Conservation (phyloP, 2,888 invertebrate genomes). For the Polydesmus complanatus region DNA sequence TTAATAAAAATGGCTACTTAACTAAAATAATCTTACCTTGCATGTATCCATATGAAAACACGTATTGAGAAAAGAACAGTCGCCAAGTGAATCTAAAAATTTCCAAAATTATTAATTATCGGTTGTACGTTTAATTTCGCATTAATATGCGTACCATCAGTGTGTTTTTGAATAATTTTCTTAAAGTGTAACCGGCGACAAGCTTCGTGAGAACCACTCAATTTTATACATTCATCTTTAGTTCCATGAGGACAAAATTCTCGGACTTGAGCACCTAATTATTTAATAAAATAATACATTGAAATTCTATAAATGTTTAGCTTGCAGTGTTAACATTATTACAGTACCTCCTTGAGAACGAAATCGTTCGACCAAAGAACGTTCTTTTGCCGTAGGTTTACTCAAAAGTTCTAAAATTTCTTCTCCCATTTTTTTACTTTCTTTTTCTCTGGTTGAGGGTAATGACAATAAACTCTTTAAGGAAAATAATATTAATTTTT, state of each 20-base stretch:
- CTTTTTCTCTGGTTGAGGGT: constrained; percentile 88
- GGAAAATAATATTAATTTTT: constrained; percentile 10
- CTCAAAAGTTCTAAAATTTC: constrained; percentile 86
- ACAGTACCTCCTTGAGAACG: constrained; percentile 72
- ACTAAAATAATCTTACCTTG: too few relatives aligned
- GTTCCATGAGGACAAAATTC: constrained; percentile 96
- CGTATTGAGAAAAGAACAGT: constrained; percentile 94
- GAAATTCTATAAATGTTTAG: not conserved
- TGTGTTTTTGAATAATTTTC: constrained; percentile 90
- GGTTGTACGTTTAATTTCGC: too few relatives aligned
- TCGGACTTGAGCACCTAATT: constrained; percentile 36
- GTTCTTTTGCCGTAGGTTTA: constrained; percentile 91
- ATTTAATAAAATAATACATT: constrained; percentile 4
- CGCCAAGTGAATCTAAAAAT: constrained; percentile 62
- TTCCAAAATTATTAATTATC: not conserved
- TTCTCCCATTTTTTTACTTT: constrained; percentile 86
- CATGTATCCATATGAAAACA: constrained; percentile 99
- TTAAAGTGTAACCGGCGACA: constrained; percentile 91
- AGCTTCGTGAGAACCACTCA: constrained; percentile 36
- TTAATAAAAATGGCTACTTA: too few relatives aligned
- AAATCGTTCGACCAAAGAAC: constrained; percentile 86
- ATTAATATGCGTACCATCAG: constrained; percentile 47
- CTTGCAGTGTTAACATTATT: constrained; percentile 8
- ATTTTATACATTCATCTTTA: constrained; percentile 60
- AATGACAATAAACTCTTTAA: constrained; percentile 65